Conservation (phyloP, 2,797 vertebrate species). For the Somateria mollissima region DNA sequence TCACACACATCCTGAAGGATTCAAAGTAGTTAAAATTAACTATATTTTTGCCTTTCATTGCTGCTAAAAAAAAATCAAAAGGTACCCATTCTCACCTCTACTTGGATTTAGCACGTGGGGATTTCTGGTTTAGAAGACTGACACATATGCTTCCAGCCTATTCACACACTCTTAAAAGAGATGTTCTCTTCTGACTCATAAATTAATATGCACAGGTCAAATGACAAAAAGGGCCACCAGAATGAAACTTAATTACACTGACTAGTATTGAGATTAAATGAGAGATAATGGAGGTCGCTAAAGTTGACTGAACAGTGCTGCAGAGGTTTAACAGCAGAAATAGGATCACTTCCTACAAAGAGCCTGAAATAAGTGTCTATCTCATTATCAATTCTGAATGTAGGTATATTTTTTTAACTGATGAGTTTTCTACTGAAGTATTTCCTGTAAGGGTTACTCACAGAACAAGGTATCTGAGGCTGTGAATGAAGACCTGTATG, state of each 20-base stretch:
- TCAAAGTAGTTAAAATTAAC: neutral
- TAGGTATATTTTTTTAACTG: neutral
- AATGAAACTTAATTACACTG: neutral
- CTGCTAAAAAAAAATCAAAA: neutral
- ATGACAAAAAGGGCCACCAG: neutral
- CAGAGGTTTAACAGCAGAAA: neutral
- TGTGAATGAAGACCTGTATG: neutral
- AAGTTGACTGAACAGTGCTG: neutral
- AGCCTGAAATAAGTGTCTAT: neutral
- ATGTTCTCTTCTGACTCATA: neutral
- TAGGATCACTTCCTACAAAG: neutral
- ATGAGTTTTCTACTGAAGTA: neutral
- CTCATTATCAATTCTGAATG: neutral
- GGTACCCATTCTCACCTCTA: neutral
- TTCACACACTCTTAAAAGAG: neutral
- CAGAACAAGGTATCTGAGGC: neutral
- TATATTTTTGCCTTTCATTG: neutral
- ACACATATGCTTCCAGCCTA: neutral
- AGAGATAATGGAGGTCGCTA: neutral
- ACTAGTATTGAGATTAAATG: neutral
- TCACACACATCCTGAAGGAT: neutral
- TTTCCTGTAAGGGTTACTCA: neutral
- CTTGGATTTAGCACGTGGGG: neutral
- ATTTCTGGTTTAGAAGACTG: neutral
- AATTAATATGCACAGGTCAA: neutral